Evolutionary conservation across 2,113 vertebrate genomes (phyloP).

Genomic region (Pyrgilauda ruficollis): DNA sequence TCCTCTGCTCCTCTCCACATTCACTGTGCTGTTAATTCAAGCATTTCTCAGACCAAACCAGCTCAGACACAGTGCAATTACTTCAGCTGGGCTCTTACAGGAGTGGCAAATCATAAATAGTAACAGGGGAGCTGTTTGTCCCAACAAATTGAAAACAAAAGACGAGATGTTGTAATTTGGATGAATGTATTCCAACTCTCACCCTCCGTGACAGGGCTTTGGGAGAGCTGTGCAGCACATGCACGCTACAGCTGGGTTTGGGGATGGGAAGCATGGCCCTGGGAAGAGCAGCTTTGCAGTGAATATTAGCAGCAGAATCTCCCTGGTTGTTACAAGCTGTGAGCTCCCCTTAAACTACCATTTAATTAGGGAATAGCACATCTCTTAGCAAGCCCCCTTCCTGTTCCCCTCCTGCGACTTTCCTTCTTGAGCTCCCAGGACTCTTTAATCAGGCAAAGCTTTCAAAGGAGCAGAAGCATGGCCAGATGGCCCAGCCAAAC

Average conservation of each 20-base stretch:
- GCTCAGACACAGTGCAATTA: not conserved
- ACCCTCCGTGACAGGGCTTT: not conserved
- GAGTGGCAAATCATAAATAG: not conserved
- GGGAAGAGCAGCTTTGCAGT: not conserved
- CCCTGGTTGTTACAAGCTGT: not conserved
- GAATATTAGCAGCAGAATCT: not conserved
- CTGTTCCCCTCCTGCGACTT: not conserved
- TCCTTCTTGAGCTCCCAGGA: not conserved
- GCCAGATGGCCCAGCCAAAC: not conserved
- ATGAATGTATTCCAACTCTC: not conserved
- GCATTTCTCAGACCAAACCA: not conserved
- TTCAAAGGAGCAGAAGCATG: conserved; percentile 23
- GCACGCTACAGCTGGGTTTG: not conserved
- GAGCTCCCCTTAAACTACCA: not conserved
- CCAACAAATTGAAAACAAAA: not conserved
- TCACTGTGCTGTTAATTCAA: not conserved
- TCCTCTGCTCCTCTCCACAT: not conserved
- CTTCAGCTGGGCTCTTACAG: not conserved
- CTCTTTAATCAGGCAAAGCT: not conserved
- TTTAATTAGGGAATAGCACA: conserved; percentile 15
- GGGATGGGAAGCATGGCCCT: not conserved
- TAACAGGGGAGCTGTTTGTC: not conserved
- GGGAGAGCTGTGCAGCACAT: not conserved
- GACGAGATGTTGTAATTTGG: not conserved
- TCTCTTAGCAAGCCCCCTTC: not conserved